These are phyloP conservation scores for Helogale parvula DNA, from an alignment of 2,113 vertebrate genomes.

Conservation along the genomic window DNA sequence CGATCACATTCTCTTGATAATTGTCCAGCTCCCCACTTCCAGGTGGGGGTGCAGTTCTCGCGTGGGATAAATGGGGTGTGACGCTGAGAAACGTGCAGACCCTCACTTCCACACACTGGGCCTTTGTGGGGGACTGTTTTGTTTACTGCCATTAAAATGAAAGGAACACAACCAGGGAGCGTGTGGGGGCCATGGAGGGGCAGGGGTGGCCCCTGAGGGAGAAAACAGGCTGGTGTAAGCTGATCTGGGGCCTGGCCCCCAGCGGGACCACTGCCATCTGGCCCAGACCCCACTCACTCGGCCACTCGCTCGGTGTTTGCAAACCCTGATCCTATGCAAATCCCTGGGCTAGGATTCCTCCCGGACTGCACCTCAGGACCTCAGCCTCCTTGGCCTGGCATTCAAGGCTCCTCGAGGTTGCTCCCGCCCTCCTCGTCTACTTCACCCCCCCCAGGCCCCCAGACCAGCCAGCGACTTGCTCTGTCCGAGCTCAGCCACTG, in stretches of 20 bases:
- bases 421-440: rapidly evolving
- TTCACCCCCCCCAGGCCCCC: rapidly evolving
- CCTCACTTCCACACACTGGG: not conserved
- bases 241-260: not conserved
- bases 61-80: conserved; percentile 57
- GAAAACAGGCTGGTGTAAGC: not conserved
- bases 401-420: rapidly evolving
- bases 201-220: too few relatives aligned
- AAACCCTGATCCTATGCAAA: not conserved
- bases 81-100: not conserved
- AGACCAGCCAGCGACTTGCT: rapidly evolving
- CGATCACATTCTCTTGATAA: conserved; percentile 8
- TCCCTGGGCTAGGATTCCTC: rapidly evolving
- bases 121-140: conserved; percentile 41
- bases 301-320: not conserved
- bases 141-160: conserved; percentile 29
- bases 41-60: not conserved
- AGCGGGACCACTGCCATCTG: not conserved
- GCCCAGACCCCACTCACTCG: not conserved
- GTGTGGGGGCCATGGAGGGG: rapidly evolving
- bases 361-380: rapidly evolving
- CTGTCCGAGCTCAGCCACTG: too few relatives aligned
- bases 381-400: too few relatives aligned
- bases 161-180: not conserved
- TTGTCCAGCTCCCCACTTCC: not conserved